phyloP scores from a whole-genome alignment of 2,888 invertebrate species.

The Dioctria rufipes region DNA sequence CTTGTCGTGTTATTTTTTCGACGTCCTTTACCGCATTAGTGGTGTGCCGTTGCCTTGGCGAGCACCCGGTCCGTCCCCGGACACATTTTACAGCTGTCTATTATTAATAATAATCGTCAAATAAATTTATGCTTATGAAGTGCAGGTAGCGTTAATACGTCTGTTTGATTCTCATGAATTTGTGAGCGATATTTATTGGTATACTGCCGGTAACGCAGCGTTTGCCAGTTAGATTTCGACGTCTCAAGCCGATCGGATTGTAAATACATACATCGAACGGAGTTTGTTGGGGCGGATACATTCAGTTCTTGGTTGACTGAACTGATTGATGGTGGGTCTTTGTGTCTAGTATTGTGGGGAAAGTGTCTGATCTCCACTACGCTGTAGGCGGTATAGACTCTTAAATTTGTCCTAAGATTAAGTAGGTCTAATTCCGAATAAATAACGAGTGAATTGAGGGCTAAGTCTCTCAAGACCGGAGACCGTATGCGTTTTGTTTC shows the following conservation, averaged over 20 bases:
- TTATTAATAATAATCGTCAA: constrained; percentile 57
- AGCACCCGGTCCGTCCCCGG: background rate
- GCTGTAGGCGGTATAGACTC: constrained; percentile 35
- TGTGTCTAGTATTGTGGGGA: constrained; percentile 29
- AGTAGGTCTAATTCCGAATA: constrained; percentile 45
- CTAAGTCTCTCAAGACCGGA: background rate
- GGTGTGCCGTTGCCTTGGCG: background rate
- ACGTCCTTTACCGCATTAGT: constrained; percentile 19
- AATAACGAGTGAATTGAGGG: constrained; percentile 38
- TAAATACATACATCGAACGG: background rate
- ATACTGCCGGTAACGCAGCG: constrained; percentile 40
- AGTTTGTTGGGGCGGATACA: constrained; percentile 40
- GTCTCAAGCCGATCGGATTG: constrained; percentile 35
- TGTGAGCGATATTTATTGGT: constrained; percentile 58
- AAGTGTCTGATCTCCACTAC: constrained; percentile 36
- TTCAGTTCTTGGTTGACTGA: constrained; percentile 13
- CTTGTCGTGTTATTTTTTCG: constrained; percentile 12
- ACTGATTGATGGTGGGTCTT: constrained; percentile 45
- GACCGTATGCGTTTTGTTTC: constrained; percentile 6
- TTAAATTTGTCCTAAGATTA: constrained; percentile 43
- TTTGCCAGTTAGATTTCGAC: constrained; percentile 1
- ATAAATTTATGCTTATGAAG: constrained; percentile 59
- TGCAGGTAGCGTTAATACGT: constrained; percentile 60
- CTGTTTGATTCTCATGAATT: constrained; percentile 59
- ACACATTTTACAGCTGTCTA: constrained; percentile 40